phyloP scores from a whole-genome alignment of 30 jellyfish, hydroid and myxozoan species.

The Cassiopea xamachana region DNA sequence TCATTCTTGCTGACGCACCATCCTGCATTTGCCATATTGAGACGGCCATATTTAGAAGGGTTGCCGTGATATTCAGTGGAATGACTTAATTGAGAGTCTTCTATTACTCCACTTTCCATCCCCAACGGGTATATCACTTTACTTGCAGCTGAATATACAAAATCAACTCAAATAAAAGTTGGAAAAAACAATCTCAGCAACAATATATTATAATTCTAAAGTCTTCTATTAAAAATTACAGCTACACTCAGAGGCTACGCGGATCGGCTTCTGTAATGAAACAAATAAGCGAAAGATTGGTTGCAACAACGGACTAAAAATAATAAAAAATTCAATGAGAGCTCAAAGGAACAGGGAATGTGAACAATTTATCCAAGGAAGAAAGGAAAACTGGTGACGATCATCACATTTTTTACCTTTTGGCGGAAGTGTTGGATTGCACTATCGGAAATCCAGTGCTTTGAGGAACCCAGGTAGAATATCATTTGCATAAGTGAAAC shows the following conservation, averaged over 20 bases:
- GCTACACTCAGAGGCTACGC: too few relatives aligned
- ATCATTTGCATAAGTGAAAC: too few relatives aligned
- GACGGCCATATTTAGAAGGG: slow-evolving; percentile 28
- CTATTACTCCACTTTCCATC: slow-evolving; percentile 51
- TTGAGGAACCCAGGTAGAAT: too few relatives aligned
- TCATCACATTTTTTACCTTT: too few relatives aligned
- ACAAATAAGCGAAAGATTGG: too few relatives aligned
- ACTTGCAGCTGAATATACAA: slow-evolving; percentile 19
- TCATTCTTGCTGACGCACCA: slow-evolving; percentile 54
- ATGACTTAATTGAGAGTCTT: slow-evolving; percentile 38
- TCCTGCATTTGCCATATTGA: slow-evolving; percentile 13
- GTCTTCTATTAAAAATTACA: too few relatives aligned
- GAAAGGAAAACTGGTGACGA: too few relatives aligned
- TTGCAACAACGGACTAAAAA: background rate
- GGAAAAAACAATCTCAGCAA: background rate
- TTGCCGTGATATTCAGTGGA: slow-evolving; percentile 3
- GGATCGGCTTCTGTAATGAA: background rate
- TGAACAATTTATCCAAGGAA: too few relatives aligned
- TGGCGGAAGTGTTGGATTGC: too few relatives aligned
- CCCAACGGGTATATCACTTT: slow-evolving; percentile 42
- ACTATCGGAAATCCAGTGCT: too few relatives aligned
- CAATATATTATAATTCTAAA: background rate
- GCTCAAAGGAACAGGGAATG: too few relatives aligned
- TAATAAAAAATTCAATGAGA: too few relatives aligned
- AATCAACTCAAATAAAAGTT: background rate